Evolutionary conservation across 2,888 invertebrate genomes (phyloP).

Genomic region (Ptilodon capucinus): DNA sequence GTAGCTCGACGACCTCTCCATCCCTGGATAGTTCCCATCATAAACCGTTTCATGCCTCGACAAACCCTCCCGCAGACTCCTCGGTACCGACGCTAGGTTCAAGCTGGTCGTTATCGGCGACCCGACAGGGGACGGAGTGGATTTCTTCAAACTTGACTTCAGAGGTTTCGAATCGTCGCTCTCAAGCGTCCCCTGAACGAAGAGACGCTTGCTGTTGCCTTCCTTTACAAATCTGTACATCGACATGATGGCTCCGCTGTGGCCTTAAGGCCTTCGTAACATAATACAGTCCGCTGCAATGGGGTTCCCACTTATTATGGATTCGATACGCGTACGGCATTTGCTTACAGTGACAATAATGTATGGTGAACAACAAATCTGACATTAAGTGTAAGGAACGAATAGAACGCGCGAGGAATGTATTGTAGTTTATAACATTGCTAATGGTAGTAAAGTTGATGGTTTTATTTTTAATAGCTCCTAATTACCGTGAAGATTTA

Average conservation of each 20-base stretch:
- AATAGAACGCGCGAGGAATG: neutral
- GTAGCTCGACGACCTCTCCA: conserved; percentile 68
- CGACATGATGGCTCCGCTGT: conserved; percentile 76
- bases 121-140: conserved; percentile 76
- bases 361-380: conserved; percentile 33
- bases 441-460: neutral
- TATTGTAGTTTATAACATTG: neutral
- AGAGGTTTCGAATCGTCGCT: conserved; percentile 81
- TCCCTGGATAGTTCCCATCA: conserved; percentile 75
- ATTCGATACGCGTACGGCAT: conserved; percentile 65
- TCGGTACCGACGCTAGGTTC: conserved; percentile 80
- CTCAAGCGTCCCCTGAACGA: conserved; percentile 88
- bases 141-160: conserved; percentile 79
- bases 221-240: conserved; percentile 93
- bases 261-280: conserved; percentile 57
- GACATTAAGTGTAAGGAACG: conserved; percentile 23
- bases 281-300: conserved; percentile 65
- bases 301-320: conserved; percentile 53
- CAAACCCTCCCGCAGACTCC: conserved; percentile 78
- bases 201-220: conserved; percentile 84
- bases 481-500: too few relatives aligned
- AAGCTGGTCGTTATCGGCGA: conserved; percentile 85
- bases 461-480: too few relatives aligned
- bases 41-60: conserved; percentile 76
- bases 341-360: conserved; percentile 39